Percentiles rank a stretch among this genome's conserved stretches.
phyloP scores from a whole-genome alignment of 2,113 vertebrate genomes.

The Fukomys damarensis region DNA sequence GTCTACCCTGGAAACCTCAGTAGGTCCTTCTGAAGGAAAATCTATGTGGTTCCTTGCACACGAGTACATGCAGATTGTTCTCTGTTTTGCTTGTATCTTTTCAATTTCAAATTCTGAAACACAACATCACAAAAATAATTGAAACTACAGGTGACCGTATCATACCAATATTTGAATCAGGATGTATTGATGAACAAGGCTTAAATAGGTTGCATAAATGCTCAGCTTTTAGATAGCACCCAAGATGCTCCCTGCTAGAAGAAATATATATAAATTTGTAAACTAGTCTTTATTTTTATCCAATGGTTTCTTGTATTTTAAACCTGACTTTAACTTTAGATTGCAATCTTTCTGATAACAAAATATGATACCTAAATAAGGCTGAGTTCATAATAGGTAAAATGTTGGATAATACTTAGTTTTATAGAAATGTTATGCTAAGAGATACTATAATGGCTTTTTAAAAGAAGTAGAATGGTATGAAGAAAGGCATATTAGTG shows the following conservation, averaged over 20 bases:
- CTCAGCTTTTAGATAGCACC: neutral
- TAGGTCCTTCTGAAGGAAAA: neutral
- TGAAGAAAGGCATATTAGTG: neutral
- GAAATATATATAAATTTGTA: neutral
- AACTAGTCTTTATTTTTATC: slow-evolving; percentile 2
- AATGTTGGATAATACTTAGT: neutral
- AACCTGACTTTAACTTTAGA: neutral
- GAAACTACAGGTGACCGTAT: neutral
- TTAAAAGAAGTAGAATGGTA: neutral
- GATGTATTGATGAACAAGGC: neutral
- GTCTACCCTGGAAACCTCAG: neutral
- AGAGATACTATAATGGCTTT: neutral
- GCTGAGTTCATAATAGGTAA: neutral
- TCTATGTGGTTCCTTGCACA: neutral
- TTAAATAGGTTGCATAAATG: neutral
- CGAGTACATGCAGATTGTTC: no score
- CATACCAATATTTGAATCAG: slow-evolving; percentile 4
- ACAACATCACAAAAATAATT: neutral
- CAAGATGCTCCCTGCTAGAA: neutral
- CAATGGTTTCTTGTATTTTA: neutral
- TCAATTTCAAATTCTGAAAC: slow-evolving; percentile 7
- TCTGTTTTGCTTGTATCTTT: neutral
- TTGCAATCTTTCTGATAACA: neutral
- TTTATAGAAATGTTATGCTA: neutral
- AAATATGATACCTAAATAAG: neutral